Evolutionary conservation across 2,113 vertebrate genomes (phyloP).

Genomic region (Petroica traversi): DNA sequence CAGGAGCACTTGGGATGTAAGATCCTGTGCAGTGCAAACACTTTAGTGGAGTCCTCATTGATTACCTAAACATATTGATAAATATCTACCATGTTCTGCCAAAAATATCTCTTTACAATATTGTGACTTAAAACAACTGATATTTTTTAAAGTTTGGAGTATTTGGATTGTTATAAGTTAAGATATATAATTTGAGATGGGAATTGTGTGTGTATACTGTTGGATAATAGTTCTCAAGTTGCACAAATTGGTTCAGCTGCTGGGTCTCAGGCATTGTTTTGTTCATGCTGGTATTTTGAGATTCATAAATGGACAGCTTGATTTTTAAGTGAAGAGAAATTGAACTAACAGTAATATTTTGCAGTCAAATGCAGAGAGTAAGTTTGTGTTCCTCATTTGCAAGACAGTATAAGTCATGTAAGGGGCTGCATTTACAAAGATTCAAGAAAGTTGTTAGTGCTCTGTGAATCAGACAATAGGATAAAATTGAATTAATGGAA

Average conservation of each 20-base stretch:
- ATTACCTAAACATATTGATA: background rate
- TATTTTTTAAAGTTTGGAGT: background rate
- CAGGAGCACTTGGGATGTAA: background rate
- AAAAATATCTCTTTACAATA: background rate
- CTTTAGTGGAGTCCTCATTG: background rate
- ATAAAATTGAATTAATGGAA: background rate
- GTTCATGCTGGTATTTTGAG: background rate
- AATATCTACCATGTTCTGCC: background rate
- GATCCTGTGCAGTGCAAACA: background rate
- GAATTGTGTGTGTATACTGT: accelerated
- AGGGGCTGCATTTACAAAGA: background rate
- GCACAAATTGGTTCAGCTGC: background rate
- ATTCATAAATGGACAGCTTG: background rate
- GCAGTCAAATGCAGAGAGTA: background rate
- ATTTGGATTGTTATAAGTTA: background rate
- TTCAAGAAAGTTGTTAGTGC: background rate
- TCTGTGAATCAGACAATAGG: background rate
- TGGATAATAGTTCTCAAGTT: background rate
- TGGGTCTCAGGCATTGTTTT: background rate
- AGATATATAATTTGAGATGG: background rate
- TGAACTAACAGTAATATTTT: background rate
- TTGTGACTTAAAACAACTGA: background rate
- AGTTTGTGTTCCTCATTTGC: background rate
- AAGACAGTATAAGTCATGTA: background rate
- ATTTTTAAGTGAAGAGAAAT: background rate